Base-by-base conservation (phyloP, 2,888 invertebrate species). In the Trichogramma dendrolimi region DNA sequence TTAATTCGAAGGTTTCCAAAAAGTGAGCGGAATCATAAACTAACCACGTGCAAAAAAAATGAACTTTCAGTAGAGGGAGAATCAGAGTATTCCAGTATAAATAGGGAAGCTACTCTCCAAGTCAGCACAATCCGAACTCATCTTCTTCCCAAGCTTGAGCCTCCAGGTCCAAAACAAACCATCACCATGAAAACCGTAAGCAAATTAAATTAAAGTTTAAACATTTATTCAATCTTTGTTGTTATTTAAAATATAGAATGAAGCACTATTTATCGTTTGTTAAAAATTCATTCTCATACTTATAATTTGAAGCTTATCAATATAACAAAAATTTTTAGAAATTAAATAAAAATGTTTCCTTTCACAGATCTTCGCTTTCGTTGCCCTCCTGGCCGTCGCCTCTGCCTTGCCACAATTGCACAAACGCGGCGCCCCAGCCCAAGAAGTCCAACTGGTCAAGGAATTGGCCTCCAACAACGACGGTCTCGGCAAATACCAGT, bases 401-500 rank as follows among this genome's bases (percentile, higher is more conserved):
- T 39, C 51, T 6, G 66, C 65, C 46, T 67, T 66, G 6, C 64
- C 69, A 10, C 46, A 46, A 46, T 40, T 43, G 44, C 43, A 10
- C 6, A n/a, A 43, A n/a, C 54, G 10, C 11, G 27, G n/a, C 43
- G n/a, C 10, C 47, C 2, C 41, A 41, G n/a, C 6, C 8, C 44
- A 27, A 46, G 5, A 64, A 2, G 63, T 62, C 5, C 60, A 59
- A 6, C 11, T 68, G 7, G 49, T 66, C 6, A 60, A 61, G 38
- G 65, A 69, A 60, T 50, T 49, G 27, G 51, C 55, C 39, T 51
- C 54, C 11, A 62, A 67, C 48, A 70, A 70, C 52, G 64, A 66
- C 47, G 69, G 71, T 6, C 10, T 67, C 50, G 67, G 60, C 7
- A 63, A 60, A 6, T 70, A 70, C 61, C 55, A 65, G 2, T 70